Evolutionary conservation across 2,113 vertebrate genomes (phyloP).

Genomic region (Dicentrarchus labrax): DNA sequence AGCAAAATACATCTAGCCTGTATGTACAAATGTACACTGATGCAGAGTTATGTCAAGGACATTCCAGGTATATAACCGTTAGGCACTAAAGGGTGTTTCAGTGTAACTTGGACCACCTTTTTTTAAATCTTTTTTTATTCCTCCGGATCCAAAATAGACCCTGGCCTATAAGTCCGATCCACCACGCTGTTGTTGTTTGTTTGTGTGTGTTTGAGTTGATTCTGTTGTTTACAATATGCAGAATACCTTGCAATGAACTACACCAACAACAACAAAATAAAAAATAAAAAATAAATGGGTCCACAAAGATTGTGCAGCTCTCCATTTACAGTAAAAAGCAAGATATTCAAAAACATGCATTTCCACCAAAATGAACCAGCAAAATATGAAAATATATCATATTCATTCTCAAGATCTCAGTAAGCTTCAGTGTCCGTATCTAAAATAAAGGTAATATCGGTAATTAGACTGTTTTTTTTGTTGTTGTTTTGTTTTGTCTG

Average conservation of each 20-base stretch:
- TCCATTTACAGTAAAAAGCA: slow-evolving; percentile 53
- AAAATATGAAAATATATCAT: slow-evolving; percentile 83
- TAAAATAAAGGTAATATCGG: slow-evolving; percentile 73
- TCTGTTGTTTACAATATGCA: slow-evolving; percentile 31
- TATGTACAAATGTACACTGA: slow-evolving; percentile 80
- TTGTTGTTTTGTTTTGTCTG: slow-evolving; percentile 23
- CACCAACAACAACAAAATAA: slow-evolving; percentile 56
- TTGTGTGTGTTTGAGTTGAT: slow-evolving; percentile 1
- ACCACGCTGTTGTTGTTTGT: slow-evolving; percentile 18
- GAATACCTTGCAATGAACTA: slow-evolving; percentile 40
- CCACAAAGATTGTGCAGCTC: slow-evolving; percentile 61
- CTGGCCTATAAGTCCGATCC: slow-evolving; percentile 41
- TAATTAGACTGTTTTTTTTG: slow-evolving; percentile 44
- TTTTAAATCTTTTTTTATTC: slow-evolving; percentile 7
- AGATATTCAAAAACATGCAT: slow-evolving; percentile 78
- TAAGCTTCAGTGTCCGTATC: slow-evolving; percentile 62
- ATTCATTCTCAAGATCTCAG: slow-evolving; percentile 63
- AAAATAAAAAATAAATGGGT: slow-evolving; percentile 21
- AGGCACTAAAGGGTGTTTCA: slow-evolving; percentile 86
- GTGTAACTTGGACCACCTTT: slow-evolving; percentile 75
- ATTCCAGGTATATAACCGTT: slow-evolving; percentile 82
- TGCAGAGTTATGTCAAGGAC: slow-evolving; percentile 78
- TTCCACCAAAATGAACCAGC: slow-evolving; percentile 76
- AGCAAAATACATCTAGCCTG: slow-evolving; percentile 64
- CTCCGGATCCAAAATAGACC: slow-evolving; percentile 67